These are phyloP conservation scores for Melanerpes aurifrons DNA, from an alignment of 2,113 vertebrate genomes.

Conservation along the genomic window DNA sequence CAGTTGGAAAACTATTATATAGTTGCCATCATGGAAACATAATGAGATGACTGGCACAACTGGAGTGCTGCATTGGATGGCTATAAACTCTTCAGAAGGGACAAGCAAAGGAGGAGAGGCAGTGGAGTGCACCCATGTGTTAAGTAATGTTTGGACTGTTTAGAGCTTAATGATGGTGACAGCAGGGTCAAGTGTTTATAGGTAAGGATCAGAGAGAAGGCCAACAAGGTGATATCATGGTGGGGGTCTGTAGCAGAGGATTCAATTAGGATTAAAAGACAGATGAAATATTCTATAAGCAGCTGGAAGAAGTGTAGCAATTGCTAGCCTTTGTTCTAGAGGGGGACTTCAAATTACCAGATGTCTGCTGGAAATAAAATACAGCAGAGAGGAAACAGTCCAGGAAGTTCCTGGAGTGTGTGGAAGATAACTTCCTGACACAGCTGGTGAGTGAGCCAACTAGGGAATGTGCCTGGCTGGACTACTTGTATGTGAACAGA, in stretches of 20 bases:
- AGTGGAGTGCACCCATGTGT: not conserved
- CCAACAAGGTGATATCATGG: not conserved
- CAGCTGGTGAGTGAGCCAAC: not conserved
- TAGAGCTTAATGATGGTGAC: not conserved
- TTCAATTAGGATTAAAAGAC: not conserved
- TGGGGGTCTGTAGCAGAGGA: not conserved
- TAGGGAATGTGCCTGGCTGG: not conserved
- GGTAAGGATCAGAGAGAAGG: not conserved
- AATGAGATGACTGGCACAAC: not conserved
- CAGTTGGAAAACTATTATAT: too few species aligned
- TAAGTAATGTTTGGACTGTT: not conserved
- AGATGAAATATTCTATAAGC: not conserved
- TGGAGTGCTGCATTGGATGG: not conserved
- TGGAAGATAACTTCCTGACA: not conserved
- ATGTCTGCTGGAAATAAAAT: not conserved
- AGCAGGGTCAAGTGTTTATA: not conserved
- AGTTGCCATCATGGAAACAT: accelerated
- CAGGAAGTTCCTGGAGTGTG: not conserved
- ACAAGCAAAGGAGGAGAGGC: not conserved
- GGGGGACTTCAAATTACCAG: not conserved
- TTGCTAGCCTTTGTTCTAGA: too few species aligned
- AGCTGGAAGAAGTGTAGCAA: too few species aligned
- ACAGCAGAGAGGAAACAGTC: not conserved
- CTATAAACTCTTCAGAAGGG: not conserved
- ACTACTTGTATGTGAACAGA: not conserved